phyloP scores from a whole-genome alignment of 2,113 vertebrate genomes.

The Myodes glareolus region DNA sequence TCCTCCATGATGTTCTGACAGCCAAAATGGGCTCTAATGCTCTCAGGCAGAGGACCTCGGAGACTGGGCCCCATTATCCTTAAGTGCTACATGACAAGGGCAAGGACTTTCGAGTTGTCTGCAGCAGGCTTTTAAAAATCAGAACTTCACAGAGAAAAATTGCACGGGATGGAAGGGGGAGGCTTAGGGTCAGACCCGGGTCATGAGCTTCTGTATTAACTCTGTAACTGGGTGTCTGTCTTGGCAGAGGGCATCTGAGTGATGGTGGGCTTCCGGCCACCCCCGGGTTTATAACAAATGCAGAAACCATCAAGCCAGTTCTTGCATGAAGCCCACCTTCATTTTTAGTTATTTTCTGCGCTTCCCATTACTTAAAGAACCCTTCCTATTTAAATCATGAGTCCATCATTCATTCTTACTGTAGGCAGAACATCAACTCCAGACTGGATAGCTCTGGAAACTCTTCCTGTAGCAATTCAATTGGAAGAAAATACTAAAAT shows the following conservation, averaged over 20 bases:
- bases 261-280: neutral
- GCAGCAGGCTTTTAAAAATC: constrained; percentile 15
- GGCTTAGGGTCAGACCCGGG: neutral
- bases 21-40: constrained; percentile 49
- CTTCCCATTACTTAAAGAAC: neutral
- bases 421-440: constrained; percentile 17
- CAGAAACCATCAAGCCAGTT: neutral
- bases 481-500: constrained; percentile 37
- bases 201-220: neutral
- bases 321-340: neutral
- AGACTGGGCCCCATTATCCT: constrained; percentile 54
- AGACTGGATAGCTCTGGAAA: neutral
- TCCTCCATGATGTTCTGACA: constrained; percentile 44
- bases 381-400: constrained; percentile 17
- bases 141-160: constrained; percentile 31
- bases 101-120: constrained; percentile 42
- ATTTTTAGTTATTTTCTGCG: constrained; percentile 28
- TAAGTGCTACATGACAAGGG: constrained; percentile 56
- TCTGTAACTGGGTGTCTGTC: neutral
- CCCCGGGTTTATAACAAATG: neutral
- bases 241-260: neutral
- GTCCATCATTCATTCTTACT: constrained; percentile 13
- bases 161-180: neutral
- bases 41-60: neutral
- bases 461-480: neutral